Evolutionary conservation across 2,888 invertebrate genomes (phyloP).

Genomic region (Azorinus chamasolen): DNA sequence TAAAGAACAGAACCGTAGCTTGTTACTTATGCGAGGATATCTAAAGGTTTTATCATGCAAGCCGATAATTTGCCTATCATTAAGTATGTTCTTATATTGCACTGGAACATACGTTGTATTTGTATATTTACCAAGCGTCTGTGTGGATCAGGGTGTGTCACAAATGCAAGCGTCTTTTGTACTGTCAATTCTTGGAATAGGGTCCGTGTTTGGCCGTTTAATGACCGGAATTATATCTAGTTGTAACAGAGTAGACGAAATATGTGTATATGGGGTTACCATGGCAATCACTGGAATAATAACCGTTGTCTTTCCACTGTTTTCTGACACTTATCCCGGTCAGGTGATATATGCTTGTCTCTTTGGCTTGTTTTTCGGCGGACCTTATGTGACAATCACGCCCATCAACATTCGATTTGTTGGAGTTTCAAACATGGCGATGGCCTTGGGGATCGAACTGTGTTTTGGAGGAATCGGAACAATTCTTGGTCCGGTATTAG

Average conservation of each 20-base stretch:
- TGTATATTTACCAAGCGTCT: conserved; percentile 42
- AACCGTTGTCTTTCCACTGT: conserved; percentile 32
- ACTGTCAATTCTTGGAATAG: conserved; percentile 36
- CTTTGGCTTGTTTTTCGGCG: conserved; percentile 40
- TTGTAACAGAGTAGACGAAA: conserved; percentile 23
- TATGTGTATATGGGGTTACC: conserved; percentile 36
- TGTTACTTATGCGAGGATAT: conserved; percentile 9
- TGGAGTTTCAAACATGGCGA: conserved; percentile 33
- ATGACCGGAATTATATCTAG: conserved; percentile 31
- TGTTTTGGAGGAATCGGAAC: conserved; percentile 43
- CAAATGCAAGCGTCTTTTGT: conserved; percentile 45
- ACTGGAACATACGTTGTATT: conserved; percentile 44
- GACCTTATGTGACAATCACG: conserved; percentile 34
- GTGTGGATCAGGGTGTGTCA: conserved; percentile 30
- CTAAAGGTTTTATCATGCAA: conserved; percentile 27
- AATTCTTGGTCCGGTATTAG: conserved; percentile 40
- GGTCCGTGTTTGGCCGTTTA: conserved; percentile 41
- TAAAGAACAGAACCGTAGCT: background rate
- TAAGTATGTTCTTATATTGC: conserved; percentile 39
- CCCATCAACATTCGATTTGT: conserved; percentile 39
- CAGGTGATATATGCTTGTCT: conserved; percentile 37
- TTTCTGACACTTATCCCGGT: conserved; percentile 20
- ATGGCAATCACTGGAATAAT: conserved; percentile 11
- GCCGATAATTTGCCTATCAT: conserved; percentile 23
- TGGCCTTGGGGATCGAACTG: conserved; percentile 43